phyloP scores from a whole-genome alignment of 1,140 invertebrate genomes.

The Bombus consobrinus region DNA sequence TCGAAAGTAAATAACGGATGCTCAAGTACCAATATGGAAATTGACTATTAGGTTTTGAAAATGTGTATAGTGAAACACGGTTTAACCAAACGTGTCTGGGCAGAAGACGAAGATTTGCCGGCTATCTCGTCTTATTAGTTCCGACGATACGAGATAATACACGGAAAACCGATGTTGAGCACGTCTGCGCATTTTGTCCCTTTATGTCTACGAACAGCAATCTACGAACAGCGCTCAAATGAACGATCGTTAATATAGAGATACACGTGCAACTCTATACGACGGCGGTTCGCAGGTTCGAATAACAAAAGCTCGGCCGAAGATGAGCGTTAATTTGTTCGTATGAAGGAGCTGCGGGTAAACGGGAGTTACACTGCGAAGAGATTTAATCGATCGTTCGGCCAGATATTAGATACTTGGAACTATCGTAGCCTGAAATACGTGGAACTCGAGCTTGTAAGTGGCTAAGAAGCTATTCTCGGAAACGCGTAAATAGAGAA shows the following conservation, averaged over 20 bases:
- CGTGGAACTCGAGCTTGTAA: neutral
- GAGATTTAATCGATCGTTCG: neutral
- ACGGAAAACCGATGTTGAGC: neutral
- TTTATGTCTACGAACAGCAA: neutral
- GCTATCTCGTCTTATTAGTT: neutral
- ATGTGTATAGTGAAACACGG: neutral
- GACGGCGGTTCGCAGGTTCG: neutral
- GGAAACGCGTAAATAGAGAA: conserved; percentile 19
- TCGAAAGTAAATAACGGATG: neutral
- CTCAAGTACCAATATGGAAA: neutral
- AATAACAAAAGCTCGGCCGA: neutral
- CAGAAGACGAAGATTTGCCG: neutral
- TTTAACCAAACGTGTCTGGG: neutral
- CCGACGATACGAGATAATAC: neutral
- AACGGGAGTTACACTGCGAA: neutral
- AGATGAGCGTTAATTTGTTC: neutral
- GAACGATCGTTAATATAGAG: neutral
- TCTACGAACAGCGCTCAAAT: neutral
- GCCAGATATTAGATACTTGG: neutral
- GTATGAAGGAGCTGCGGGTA: neutral
- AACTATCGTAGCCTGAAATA: neutral
- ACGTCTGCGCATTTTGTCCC: neutral
- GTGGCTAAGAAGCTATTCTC: neutral
- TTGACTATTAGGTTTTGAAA: neutral
- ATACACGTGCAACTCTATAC: no score